Evolutionary conservation across 1,140 invertebrate species (phyloP).

Genomic region (Papilio machaon): DNA sequence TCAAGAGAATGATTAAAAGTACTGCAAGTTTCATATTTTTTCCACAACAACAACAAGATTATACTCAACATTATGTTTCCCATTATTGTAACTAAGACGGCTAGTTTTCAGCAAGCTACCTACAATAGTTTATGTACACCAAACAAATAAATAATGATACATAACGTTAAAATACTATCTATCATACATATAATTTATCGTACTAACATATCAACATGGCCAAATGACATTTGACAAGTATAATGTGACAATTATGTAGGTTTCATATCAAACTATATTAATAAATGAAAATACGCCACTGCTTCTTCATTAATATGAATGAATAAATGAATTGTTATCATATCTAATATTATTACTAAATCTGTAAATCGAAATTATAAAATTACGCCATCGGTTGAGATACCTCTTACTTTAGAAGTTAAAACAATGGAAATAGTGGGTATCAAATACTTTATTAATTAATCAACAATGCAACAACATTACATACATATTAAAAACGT

Average conservation of each 20-base stretch:
- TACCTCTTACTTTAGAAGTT: not conserved
- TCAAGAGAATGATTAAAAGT: constrained; percentile 37
- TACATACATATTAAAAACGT: not conserved
- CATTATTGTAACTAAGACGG: not conserved
- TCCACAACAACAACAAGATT: constrained; percentile 1
- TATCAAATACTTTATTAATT: not conserved
- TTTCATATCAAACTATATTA: too few relatives aligned
- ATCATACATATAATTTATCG: constrained; percentile 3
- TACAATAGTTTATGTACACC: not conserved
- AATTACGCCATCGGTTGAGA: too few relatives aligned
- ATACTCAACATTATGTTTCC: not conserved
- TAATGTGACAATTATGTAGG: not conserved
- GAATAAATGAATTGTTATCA: too few relatives aligned
- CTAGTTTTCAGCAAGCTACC: not conserved
- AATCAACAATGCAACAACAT: not conserved
- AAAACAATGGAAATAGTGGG: too few relatives aligned
- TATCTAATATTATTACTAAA: too few relatives aligned
- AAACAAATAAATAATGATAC: not conserved
- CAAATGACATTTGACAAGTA: not conserved
- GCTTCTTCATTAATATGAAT: too few relatives aligned
- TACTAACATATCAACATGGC: not conserved
- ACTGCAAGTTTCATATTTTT: constrained; percentile 41
- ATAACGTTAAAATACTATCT: not conserved
- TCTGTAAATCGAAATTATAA: too few relatives aligned
- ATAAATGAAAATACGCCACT: too few relatives aligned